Evolutionary conservation across 2,888 invertebrate genomes (phyloP), one percentile per base, ranked within the genome.

Genomic region (Dryococelus australis): DNA sequence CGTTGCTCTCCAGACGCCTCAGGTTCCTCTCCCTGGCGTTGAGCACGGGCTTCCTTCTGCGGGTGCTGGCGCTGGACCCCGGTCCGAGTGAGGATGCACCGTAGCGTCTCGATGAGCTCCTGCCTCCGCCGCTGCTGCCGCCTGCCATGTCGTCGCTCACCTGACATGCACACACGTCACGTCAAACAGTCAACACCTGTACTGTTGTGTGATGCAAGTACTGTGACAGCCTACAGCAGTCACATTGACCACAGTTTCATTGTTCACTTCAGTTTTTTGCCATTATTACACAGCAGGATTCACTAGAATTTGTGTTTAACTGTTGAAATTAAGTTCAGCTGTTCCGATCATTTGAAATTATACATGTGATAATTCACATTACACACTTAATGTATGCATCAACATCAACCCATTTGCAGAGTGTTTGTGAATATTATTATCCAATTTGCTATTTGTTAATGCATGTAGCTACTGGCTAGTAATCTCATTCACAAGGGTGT

Each of bases 1-100:
- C 96, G 92, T 96, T 96, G 92, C 96, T 96, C 92, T 96, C 96
- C 90, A 96, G 93, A 90, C 96, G 94, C 90, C 96, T 93, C 90
- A 96, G 93, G 91, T 96, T 96, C 91, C 95, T 93, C 92, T 96
- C 96, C 90, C 95, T 92, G 16, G 96, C 95, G 90, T 94, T 95
- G 85, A 95, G 93, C 84, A 94, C 94, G 85, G 94, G 94, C 91
- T 94, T 94, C 90, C 95, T 92, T 90, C 87, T 43, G 26, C 93
- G 91, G 88, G 93, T 92, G 88, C 92, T 91, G 86, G 92, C 92
- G 89, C 92, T 91, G 86, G 91, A 88, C 85, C 92, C 92, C 84
- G 92, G 92, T 88, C 92, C 92, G 8, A 65, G 90, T 92, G 92
- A 87, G 92, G 92, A 91, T 92, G 92, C 88, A 92, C 92, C 88